These are phyloP conservation scores for Lutraria rhynchaena DNA, from an alignment of 1,140 invertebrate genomes.

Conservation along the genomic window DNA sequence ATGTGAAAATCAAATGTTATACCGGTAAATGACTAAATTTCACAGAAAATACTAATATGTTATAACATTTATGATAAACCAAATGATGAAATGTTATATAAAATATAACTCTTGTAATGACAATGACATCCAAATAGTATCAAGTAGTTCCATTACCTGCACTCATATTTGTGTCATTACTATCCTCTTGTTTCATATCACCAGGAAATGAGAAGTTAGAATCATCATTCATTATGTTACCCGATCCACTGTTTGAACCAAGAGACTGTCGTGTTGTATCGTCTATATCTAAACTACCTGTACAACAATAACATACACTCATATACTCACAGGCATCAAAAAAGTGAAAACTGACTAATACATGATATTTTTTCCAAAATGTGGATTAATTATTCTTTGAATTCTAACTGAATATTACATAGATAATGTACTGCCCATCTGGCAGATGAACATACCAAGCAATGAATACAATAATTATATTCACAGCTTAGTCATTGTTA, in stretches of 20 bases:
- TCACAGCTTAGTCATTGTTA: no score
- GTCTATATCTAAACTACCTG: slow-evolving; percentile 54
- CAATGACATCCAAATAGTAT: not conserved
- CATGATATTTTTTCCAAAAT: not conserved
- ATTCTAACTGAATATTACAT: not conserved
- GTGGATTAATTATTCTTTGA: not conserved
- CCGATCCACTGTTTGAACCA: slow-evolving; percentile 40
- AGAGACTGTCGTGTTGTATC: slow-evolving; percentile 45
- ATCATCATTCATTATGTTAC: slow-evolving; percentile 48
- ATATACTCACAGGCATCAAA: not conserved
- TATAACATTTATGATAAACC: no score
- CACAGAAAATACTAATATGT: no score
- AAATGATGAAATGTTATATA: no score
- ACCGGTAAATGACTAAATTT: no score
- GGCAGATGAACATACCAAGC: no score
- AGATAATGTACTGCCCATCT: not conserved
- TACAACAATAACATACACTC: slow-evolving; percentile 5
- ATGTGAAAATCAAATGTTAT: no score
- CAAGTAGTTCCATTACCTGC: no score
- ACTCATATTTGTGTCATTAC: slow-evolving; percentile 56
- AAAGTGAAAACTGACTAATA: not conserved
- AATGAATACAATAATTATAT: no score
- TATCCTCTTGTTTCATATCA: slow-evolving; percentile 38
- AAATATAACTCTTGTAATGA: no score
- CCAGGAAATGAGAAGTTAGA: slow-evolving; percentile 47